These are phyloP conservation scores for Arnoldichthys spilopterus DNA, from an alignment of 2,797 vertebrate genomes.

Conservation along the genomic window DNA sequence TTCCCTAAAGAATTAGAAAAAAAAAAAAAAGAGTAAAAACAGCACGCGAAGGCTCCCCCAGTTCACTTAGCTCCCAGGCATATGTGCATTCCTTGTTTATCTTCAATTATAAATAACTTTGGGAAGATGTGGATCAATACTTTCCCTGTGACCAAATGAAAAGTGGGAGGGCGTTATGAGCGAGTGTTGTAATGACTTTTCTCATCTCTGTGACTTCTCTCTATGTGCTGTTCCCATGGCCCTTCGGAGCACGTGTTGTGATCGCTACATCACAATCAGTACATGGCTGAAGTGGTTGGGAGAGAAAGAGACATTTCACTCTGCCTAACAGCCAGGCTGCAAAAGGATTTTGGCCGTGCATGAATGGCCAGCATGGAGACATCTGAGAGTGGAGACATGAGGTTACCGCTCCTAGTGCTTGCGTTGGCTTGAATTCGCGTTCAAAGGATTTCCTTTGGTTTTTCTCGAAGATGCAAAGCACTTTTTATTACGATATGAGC, in stretches of 20 bases:
- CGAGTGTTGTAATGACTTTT: constrained; percentile 77
- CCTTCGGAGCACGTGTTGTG: constrained; percentile 48
- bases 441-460: constrained; percentile 79
- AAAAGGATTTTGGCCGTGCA: constrained; percentile 34
- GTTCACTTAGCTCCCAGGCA: constrained; percentile 73
- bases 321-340: constrained; percentile 43
- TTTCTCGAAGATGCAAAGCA: constrained; percentile 77
- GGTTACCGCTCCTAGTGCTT: constrained; percentile 74
- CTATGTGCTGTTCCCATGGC: constrained; percentile 76
- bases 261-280: constrained; percentile 65
- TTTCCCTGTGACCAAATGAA: constrained; percentile 69
- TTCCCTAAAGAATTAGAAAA: constrained; percentile 68
- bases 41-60: constrained; percentile 62
- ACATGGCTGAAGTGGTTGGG: constrained; percentile 26
- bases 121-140: constrained; percentile 81
- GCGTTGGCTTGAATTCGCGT: constrained; percentile 70
- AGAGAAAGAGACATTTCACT: constrained; percentile 52
- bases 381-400: constrained; percentile 64
- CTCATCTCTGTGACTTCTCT: constrained; percentile 70
- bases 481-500: constrained; percentile 81
- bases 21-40: constrained; percentile 59
- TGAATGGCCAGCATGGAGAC: constrained; percentile 39
- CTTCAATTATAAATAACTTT: constrained; percentile 83
- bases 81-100: constrained; percentile 78
- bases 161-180: constrained; percentile 63